These are phyloP conservation scores for Vimba vimba DNA, from an alignment of 2,113 vertebrate genomes.

Conservation along the genomic window DNA sequence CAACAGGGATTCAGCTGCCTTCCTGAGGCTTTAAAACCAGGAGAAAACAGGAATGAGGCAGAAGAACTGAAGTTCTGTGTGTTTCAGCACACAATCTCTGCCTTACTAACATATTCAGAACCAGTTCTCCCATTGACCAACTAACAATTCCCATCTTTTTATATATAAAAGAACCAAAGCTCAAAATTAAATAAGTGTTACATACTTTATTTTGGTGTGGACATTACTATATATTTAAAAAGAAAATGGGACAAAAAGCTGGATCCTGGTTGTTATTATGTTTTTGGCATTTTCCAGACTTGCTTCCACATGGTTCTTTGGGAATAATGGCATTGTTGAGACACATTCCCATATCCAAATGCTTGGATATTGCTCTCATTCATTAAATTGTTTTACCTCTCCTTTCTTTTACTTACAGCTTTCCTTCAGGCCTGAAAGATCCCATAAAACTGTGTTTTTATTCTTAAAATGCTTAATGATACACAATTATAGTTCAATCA, in stretches of 20 bases:
- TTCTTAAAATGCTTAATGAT: background rate
- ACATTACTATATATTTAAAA: background rate
- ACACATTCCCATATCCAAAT: background rate
- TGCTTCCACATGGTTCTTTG: background rate
- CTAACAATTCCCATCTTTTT: background rate
- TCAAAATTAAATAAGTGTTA: background rate
- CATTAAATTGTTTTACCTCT: background rate
- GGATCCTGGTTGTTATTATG: too few species aligned
- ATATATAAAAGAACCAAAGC: background rate
- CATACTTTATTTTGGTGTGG: background rate
- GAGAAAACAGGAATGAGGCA: conserved; percentile 57
- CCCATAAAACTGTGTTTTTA: background rate
- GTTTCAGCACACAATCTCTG: conserved; percentile 30
- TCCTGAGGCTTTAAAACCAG: conserved; percentile 67
- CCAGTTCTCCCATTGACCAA: background rate
- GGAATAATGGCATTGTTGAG: background rate
- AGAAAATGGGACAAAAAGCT: too few species aligned
- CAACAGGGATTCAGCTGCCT: conserved; percentile 70
- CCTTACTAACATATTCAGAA: background rate
- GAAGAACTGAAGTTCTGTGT: conserved; percentile 62
- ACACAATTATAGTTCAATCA: background rate
- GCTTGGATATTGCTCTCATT: too few species aligned
- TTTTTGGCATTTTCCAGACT: background rate
- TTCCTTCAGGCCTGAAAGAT: background rate
- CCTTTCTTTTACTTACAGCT: background rate